Evolutionary conservation across 2,888 invertebrate genomes (phyloP).

Genomic region (Polydrusus pterygomalis): DNA sequence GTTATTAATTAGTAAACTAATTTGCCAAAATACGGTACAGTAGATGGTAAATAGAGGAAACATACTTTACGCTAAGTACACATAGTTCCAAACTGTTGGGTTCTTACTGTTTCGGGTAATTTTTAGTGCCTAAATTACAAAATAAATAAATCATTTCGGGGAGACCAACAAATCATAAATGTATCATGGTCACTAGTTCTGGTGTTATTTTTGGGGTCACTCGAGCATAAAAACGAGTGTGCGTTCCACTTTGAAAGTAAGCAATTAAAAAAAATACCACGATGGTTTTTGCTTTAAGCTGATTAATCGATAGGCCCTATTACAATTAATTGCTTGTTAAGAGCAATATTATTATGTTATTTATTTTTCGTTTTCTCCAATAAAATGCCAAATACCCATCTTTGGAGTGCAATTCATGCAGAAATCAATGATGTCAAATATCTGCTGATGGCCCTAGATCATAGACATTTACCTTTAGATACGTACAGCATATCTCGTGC

Average conservation of each 20-base stretch:
- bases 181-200: not conserved
- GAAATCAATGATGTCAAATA: too few relatives aligned
- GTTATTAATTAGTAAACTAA: constrained; percentile 16
- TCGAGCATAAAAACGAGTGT: not conserved
- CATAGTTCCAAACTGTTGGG: constrained; percentile 19
- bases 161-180: not conserved
- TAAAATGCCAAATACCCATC: too few relatives aligned
- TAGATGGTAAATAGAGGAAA: not conserved
- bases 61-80: constrained; percentile 6
- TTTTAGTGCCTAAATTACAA: constrained; percentile 21
- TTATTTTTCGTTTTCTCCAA: too few relatives aligned
- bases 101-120: constrained; percentile 13
- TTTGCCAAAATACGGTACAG: constrained; percentile 18
- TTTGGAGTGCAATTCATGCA: too few relatives aligned
- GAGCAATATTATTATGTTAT: too few relatives aligned
- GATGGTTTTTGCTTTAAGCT: not conserved
- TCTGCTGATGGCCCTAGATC: too few relatives aligned
- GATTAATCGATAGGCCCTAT: too few relatives aligned
- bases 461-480: too few relatives aligned
- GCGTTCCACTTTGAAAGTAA: not conserved
- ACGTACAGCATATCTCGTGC: too few relatives aligned
- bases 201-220: not conserved
- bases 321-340: too few relatives aligned
- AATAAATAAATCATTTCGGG: constrained; percentile 17
- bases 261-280: not conserved